Evolutionary conservation across 2,113 vertebrate species (phyloP).

Genomic region (Todiramphus chloris): DNA sequence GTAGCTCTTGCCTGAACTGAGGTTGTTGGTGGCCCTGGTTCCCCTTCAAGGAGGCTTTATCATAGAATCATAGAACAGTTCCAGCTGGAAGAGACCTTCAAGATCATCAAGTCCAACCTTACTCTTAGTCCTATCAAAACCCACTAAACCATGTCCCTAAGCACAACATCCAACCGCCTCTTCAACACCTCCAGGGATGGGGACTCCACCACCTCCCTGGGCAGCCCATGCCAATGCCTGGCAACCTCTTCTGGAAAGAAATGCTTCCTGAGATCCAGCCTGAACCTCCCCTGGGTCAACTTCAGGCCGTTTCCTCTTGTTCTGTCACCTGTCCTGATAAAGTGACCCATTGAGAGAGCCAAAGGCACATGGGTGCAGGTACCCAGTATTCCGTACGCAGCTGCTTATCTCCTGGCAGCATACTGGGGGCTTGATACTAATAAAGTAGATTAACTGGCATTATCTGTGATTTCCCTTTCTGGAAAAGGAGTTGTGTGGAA

Average conservation of each 20-base stretch:
- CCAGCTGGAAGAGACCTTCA: too few species aligned
- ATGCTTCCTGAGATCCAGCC: too few species aligned
- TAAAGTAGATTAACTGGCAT: neutral
- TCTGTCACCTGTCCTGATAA: neutral
- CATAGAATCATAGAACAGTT: neutral
- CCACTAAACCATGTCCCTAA: too few species aligned
- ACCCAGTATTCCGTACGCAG: neutral
- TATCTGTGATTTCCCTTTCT: neutral
- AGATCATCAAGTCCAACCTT: too few species aligned
- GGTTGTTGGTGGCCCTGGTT: neutral
- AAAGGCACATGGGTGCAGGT: neutral
- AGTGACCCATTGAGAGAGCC: neutral
- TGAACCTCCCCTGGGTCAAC: too few species aligned
- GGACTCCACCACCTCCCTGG: too few species aligned
- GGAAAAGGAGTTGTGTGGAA: neutral
- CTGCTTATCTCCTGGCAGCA: neutral
- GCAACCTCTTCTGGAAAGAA: neutral
- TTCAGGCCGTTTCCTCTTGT: too few species aligned
- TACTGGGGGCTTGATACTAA: neutral
- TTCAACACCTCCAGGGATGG: too few species aligned
- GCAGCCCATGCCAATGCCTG: neutral
- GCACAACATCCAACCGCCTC: too few species aligned
- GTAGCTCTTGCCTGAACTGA: neutral
- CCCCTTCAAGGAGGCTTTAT: neutral
- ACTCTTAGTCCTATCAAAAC: too few species aligned